Evolutionary conservation across 2,113 vertebrate species (phyloP).

Genomic region (Sebastes fasciatus): DNA sequence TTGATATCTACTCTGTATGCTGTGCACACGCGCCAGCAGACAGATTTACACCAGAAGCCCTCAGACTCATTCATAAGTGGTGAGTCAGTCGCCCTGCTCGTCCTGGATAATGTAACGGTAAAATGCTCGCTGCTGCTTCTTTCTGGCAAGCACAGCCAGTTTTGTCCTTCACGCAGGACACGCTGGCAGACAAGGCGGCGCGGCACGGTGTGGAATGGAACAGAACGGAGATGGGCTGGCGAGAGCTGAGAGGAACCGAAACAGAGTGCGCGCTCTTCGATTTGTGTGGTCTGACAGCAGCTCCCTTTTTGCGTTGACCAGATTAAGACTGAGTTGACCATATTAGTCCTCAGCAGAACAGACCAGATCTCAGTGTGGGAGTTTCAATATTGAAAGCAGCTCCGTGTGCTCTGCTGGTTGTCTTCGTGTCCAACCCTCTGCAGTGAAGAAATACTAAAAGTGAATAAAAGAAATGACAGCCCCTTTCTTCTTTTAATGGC

Average conservation of each 20-base stretch:
- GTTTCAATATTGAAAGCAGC: slow-evolving; percentile 33
- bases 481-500: slow-evolving; percentile 44
- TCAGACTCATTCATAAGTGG: slow-evolving; percentile 59
- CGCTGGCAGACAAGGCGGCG: slow-evolving; percentile 44
- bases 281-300: slow-evolving; percentile 39
- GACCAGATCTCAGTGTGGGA: slow-evolving; percentile 28
- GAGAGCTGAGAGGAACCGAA: neutral
- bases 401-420: slow-evolving; percentile 21
- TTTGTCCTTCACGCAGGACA: slow-evolving; percentile 67
- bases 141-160: slow-evolving; percentile 63
- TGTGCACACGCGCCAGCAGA: slow-evolving; percentile 14
- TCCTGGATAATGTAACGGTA: slow-evolving; percentile 69
- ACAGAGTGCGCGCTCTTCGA: neutral
- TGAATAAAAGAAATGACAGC: slow-evolving; percentile 26
- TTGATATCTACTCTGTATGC: neutral
- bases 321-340: slow-evolving; percentile 46
- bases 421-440: slow-evolving; percentile 11
- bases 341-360: slow-evolving; percentile 60
- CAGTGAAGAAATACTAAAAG: slow-evolving; percentile 1
- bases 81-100: slow-evolving; percentile 66
- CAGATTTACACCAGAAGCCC: slow-evolving; percentile 55
- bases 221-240: slow-evolving; percentile 10
- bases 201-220: slow-evolving; percentile 17
- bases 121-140: slow-evolving; percentile 63
- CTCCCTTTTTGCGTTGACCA: slow-evolving; percentile 2